Percentiles rank a stretch among this genome's conserved stretches.
These are phyloP conservation scores for Pipistrellus pygmaeus DNA, from an alignment of 2,797 vertebrate species.

Conservation along the genomic window DNA sequence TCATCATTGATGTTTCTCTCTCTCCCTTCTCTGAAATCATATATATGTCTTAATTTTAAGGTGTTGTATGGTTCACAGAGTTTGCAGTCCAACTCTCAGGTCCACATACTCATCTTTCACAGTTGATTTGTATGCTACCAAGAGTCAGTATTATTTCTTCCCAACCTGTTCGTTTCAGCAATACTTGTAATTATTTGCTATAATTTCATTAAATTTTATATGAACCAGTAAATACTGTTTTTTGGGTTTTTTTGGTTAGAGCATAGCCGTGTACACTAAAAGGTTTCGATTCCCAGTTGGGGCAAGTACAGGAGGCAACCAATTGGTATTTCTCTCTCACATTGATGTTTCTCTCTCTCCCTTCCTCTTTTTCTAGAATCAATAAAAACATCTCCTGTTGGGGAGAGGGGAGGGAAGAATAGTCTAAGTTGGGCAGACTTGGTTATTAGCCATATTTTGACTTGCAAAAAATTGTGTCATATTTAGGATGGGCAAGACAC, in stretches of 20 bases:
- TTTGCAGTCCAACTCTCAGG: neutral
- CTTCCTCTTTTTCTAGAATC: neutral
- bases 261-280: neutral
- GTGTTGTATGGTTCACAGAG: neutral
- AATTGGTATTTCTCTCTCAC: neutral
- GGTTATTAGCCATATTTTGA: neutral
- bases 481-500: neutral
- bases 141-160: neutral
- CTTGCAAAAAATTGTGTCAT: neutral
- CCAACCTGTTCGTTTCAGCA: neutral
- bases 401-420: neutral
- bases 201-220: neutral
- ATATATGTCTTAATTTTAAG: neutral
- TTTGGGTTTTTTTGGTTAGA: neutral
- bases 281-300: neutral
- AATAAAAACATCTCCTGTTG: neutral
- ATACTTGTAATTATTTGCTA: neutral
- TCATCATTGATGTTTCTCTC: too few species aligned
- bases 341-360: neutral
- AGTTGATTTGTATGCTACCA: neutral
- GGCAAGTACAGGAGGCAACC: neutral
- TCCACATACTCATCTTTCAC: neutral
- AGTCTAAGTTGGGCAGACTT: neutral
- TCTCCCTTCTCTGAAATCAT: too few species aligned
- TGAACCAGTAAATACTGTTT: neutral